Evolutionary conservation across 2,113 vertebrate species (phyloP), one percentile per base, ranked within the genome.

Genomic region (Poecile atricapillus): DNA sequence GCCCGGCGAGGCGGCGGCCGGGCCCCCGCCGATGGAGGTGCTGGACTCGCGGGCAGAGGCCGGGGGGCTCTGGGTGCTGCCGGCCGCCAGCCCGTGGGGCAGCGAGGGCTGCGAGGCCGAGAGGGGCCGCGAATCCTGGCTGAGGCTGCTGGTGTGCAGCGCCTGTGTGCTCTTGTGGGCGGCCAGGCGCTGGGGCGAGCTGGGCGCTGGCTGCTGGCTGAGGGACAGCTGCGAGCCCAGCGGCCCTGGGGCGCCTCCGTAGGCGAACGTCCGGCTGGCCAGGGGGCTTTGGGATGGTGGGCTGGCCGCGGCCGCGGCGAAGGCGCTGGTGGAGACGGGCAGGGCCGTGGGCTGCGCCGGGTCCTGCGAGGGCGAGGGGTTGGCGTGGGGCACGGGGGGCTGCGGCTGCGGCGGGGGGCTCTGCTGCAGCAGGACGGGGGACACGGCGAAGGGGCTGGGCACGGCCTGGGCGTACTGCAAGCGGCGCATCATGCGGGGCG

Each of bases 91-190:
- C 25, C 99, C 99, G 1, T 99, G 98, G 56, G 99, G 99, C 96
- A 99, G 97, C 39, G 99, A 99, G 71, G 98, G 99, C 97, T 99
- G 99, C 7, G 99, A 99, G 83, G 98, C 98, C 1, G 99, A 99
- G 49, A 99, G 97, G 1, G 98, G 98, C 94, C 99, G 97, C 24
- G 98, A 98, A n/a, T 99, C 99, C 79, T 99, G 98, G 94, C 98
- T 99, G 89, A 99, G 97, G 85, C 98, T 98, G 78, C 98, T 97
- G 70, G 98, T 98, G 68, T 98, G 98, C 93, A 99, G 93, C 18
- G 98, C 98, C 67, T 98, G 98, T n/a, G 98, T 98, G 88, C 98
- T 98, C 60, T 98, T 99, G 90, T 98, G 98, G 10, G 97, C 97
- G 4, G 98, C 98, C 37, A 98, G 97, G 24, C 98, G 97, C 88